Evolutionary conservation across 2,888 invertebrate species (phyloP), one percentile per base, ranked within the genome.

Genomic region (Dryomyza anilis): DNA sequence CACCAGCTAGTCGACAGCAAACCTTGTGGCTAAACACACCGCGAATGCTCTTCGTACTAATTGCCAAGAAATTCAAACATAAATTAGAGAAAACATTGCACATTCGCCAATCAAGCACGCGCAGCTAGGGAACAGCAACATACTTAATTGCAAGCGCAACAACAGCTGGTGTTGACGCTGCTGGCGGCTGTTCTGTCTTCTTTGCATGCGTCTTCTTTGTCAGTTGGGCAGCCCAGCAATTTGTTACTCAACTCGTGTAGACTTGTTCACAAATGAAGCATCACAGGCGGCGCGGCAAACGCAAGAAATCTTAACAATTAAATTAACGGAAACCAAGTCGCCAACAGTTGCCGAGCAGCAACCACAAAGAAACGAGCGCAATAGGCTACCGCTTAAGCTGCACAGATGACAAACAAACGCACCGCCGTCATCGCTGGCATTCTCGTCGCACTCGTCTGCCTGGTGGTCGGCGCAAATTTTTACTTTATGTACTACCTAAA

Each of bases 401-500:
- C 67, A 64, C 67, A 69, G 69, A 71, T 63, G 67, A 70, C 70
- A 76, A 81, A 81, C 71, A 81, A 78, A 72, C 81, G 81, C 67
- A 76, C 74, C 64, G 74, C 77, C 56, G 73, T 78, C 68, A 80
- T 80, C 61, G 71, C 77, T 56, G 74, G 76, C 66, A 76, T 78
- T 63, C 74, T 81, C 29, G 78, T 77, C 67, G 73, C 74, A 67
- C 72, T 80, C 14, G 68, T 81, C n/a, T 76, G 77, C 69, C 53
- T 77, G 61, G 76, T 71, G 46, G 69, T 79, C 61, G 78, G 79
- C 29, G 81, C 76, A 52, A 84, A 84, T 72, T 80, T 84, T 69
- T 84, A 84, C 73, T 83, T 84, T 62, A 77, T 84, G 76, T 80
- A 80, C 69, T 81, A 83, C 66, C 77, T 84, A 7, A 83, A 79